Conservation (phyloP, 2,888 invertebrate species). For the Cosmia trapezina region DNA sequence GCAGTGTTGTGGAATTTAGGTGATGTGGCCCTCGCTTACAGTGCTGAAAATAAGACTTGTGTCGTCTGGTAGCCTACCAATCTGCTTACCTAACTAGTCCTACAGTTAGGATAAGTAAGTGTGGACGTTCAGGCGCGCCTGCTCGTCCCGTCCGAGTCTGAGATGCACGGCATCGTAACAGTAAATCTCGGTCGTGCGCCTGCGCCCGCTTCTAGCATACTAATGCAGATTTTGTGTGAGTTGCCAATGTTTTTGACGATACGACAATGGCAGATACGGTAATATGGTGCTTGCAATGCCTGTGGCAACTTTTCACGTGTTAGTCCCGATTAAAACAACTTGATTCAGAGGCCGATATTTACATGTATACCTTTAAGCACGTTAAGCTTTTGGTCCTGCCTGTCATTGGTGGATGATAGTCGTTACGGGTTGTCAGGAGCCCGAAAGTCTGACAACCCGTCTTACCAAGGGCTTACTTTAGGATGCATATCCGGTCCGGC, state of each 20-base stretch:
- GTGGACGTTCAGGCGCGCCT: constrained; percentile 36
- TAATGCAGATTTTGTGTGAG: constrained; percentile 75
- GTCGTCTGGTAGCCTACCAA: background rate
- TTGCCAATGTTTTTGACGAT: constrained; percentile 60
- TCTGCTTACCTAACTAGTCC: background rate
- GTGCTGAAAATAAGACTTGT: background rate
- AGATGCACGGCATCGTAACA: constrained; percentile 81
- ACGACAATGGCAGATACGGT: constrained; percentile 8
- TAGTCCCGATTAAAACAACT: background rate
- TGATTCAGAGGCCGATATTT: background rate
- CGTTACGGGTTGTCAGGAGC: no score
- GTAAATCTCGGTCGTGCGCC: constrained; percentile 83
- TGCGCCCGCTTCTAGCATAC: constrained; percentile 78
- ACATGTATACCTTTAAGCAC: no score
- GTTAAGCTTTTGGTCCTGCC: no score
- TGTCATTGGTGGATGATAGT: no score
- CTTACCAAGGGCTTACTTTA: no score
- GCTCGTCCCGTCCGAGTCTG: constrained; percentile 44
- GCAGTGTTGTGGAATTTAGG: no score
- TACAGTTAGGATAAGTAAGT: constrained; percentile 42
- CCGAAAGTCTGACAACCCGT: no score
- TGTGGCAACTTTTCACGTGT: background rate
- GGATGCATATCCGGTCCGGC: no score
- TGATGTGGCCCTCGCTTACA: no score
- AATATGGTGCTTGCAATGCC: background rate